Base-by-base conservation (phyloP, 1,140 invertebrate genomes). In the Drosophila persimilis region DNA sequence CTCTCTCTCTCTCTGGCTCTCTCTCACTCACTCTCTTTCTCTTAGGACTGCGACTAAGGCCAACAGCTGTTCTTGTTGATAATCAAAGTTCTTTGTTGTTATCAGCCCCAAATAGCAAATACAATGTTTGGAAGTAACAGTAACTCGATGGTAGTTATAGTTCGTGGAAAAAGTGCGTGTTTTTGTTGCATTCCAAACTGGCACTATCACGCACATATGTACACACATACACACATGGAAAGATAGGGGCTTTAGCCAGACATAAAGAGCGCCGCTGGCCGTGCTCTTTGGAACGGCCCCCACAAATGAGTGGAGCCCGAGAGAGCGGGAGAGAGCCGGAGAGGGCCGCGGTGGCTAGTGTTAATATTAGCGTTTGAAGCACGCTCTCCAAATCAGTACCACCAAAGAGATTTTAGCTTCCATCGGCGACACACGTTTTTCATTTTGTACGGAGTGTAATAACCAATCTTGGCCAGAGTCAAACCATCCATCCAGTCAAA, bases 281-380 rank as follows among this genome's bases (percentile, higher is more conserved):
- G n/a, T 39, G 50, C 50, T 53, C 50, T 62, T 70, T 66, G 39
- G 44, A 35, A 6, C 45, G 29, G 41, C 39, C 46, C 43, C 39
- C 24, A 39, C 50, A 29, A 48, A 17, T 20, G 44, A 43, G 35
- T 8, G 35, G 67, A 60, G 29, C 44, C 20, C 31, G 65, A 52
- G 43, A 55, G 67, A 69, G 63, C n/a, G 66, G 31, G 35, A 66
- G 72, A 44, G 43, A 61, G 46, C 13, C 20, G 39, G 53, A 44
- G 26, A 48, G 31, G 57, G 57, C 20, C 22, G 70, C 50, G 22
- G 17, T 39, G 35, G 43, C 51, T 60, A 60, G 66, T 58, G 45
- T 78, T 86, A 72, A 86, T 86, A 88, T 86, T 88, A 83, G 66
- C 83, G 56, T 72, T 61, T 73, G 83, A 60, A 63, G 78, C 62